Base-by-base conservation (phyloP, 2,113 vertebrate genomes). In the Onychostruthus taczanowskii region DNA sequence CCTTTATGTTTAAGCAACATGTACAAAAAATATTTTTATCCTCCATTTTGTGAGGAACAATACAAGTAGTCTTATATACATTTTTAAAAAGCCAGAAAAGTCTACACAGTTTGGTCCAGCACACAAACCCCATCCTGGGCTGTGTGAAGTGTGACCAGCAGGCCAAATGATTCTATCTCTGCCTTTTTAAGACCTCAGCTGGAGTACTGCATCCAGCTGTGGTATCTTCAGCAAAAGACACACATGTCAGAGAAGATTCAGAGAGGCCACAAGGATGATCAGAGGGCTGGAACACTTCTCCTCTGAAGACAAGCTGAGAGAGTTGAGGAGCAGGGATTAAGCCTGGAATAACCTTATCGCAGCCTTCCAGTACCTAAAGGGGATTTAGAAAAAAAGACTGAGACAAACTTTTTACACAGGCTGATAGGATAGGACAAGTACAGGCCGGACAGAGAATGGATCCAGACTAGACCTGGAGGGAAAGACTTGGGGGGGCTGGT, bases 51-150 rank as follows among this genome's bases (percentile, higher is more conserved):
- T 41, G 20, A 76, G 16, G 11, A 62, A 47, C 7, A 31, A 35
- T 1, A 41, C 10, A 39, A 49, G 18, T 3, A 58, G 23, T 46
- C 14, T 14, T 10, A 10, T 1, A 3, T 1, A 4, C 7, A 8
- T n/a, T 23, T 82, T 66, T 50, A 7, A 30, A 58, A 82, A 53
- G 7, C 4, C 35, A 2, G 7, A 24, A 11, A 4, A 56, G 9
- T 67, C 26, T 49, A 12, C 13, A 47, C 0, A 53, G 24, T 27
- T 55, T 55, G n/a, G n/a, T 24, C 20, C 39, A 68, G n/a, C 33
- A 59, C 13, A n/a, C 23, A 39, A 68, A n/a, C 13, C 39, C 26
- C 39, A 61, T 11, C 30, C 7, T 41, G 21, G 21, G 17, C 47
- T 68, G 24, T 17, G 21, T 22, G 4, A 62, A 22, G 2, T 6